These are phyloP conservation scores for Montipora cactus DNA, from an alignment of 64 coral and sea anemone species.

Conservation along the genomic window DNA sequence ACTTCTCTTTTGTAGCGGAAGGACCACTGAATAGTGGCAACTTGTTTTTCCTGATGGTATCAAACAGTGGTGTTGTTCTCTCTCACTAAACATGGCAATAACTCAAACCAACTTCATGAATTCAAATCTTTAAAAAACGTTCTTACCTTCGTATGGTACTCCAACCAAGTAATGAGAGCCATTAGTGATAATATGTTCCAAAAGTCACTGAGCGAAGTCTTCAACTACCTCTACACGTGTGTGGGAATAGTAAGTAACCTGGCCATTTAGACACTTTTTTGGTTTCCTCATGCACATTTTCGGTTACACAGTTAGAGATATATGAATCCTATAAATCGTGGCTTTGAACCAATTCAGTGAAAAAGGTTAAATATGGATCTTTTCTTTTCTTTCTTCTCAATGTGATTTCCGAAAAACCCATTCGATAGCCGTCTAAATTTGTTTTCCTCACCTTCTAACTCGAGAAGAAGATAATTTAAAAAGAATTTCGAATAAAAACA, in stretches of 20 bases:
- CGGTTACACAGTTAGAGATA: not conserved
- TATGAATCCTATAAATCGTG: not conserved
- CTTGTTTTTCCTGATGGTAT: conserved; percentile 45
- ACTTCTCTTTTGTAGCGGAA: conserved; percentile 17
- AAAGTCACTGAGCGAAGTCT: not conserved
- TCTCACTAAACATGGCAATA: conserved; percentile 38
- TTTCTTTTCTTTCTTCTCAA: not conserved
- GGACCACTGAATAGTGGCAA: conserved; percentile 28
- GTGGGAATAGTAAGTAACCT: conserved; percentile 10
- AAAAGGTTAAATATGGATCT: not conserved
- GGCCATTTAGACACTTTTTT: conserved; percentile 14
- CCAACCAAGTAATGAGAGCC: not conserved
- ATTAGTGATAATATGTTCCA: not conserved
- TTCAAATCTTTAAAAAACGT: conserved; percentile 1
- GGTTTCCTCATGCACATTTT: conserved; percentile 4
- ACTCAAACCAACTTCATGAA: conserved; percentile 3
- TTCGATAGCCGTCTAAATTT: not conserved
- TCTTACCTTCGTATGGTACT: not conserved
- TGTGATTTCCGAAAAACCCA: not conserved
- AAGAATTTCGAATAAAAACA: conserved; percentile 11
- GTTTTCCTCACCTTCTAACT: not conserved
- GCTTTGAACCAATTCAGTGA: not conserved
- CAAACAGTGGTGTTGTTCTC: conserved; percentile 34
- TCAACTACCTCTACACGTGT: not conserved
- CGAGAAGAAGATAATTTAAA: not conserved